A percentile compares a stretch with the other conserved stretches of the same genome.
phyloP scores from a whole-genome alignment of 2,113 vertebrate species.

The Talpa occidentalis region DNA sequence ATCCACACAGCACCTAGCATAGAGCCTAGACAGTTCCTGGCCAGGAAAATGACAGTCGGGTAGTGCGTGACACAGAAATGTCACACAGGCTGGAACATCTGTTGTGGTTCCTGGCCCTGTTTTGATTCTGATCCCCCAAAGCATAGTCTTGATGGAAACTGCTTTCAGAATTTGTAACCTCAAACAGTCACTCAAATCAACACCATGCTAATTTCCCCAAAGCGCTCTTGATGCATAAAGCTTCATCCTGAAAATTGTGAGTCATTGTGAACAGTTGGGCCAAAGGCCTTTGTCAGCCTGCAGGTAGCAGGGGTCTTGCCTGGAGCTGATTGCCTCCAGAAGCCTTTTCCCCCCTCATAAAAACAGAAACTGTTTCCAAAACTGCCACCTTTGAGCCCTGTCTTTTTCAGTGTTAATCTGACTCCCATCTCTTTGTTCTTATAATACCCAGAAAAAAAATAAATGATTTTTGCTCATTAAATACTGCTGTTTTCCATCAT shows the following conservation, averaged over 20 bases:
- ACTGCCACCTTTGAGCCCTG: not conserved
- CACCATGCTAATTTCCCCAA: conserved; percentile 36
- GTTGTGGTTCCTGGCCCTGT: not conserved
- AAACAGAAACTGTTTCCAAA: not conserved
- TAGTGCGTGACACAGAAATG: too few relatives aligned
- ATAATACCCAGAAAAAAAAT: not conserved
- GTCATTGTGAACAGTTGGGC: not conserved
- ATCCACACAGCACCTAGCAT: not conserved
- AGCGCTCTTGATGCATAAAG: conserved; percentile 11
- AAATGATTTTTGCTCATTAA: not conserved
- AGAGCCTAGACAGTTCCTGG: not conserved
- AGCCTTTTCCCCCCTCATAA: not conserved
- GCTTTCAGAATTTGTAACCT: conserved; percentile 43
- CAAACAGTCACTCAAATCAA: not conserved
- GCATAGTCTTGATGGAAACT: conserved; percentile 4
- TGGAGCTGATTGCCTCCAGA: not conserved
- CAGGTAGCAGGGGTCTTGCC: not conserved
- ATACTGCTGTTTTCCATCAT: not conserved
- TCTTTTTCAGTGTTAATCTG: not conserved
- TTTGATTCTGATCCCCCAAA: not conserved
- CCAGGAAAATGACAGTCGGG: not conserved
- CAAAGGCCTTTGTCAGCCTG: not conserved
- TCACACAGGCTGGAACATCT: not conserved
- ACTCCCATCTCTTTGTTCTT: not conserved
- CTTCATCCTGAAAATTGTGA: conserved; percentile 45